Evolutionary conservation across 1,140 invertebrate genomes (phyloP), one percentile per base, ranked within the genome.

Genomic region (Polypedilum vanderplanki): DNA sequence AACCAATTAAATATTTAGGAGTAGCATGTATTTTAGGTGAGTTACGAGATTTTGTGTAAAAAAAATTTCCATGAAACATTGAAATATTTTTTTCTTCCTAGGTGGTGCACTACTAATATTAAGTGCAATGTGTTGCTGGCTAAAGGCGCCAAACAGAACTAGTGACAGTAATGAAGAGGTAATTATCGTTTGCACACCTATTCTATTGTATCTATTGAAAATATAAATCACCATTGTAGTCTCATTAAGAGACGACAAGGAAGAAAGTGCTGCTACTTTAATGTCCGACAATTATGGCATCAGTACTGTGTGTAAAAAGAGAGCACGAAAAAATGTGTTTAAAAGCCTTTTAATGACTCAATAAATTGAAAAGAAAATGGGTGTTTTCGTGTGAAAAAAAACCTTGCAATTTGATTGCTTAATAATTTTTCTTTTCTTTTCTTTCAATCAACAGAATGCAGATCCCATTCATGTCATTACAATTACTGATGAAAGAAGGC

Each of bases 91-190:
- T 41, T 41, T 65, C 22, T 12, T 75, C 41, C 87, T 90, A 2
- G 88, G 88, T 18, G 90, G 90, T 24, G 89, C 90, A 1, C 84
- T 91, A 74, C 87, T 91, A 77, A 90, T 92, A 77, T 90, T 89
- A 79, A 86, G 88, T 70, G 90, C 90, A 22, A 90, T 92, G 88
- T 91, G 89, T 79, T 90, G 90, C 79, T 92, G 90, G 90, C 84
- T 91, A 77, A 87, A 89, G 79, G 85, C 87, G 75, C 88, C 88
- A 15, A 86, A 87, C 57, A 79, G 83, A 46, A 75, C 40, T 67
- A 40, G 20, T 17, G 65, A 73, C 12, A 73, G 64, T 57, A 67
- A 24, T 20, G 20, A 75, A 46, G 74, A 73, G 22, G 65, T 46
- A 75, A 75, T 46, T 75, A 75, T 74, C 10, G 15, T 20, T 20